These are phyloP conservation scores for Hyles euphorbiae DNA, from an alignment of 1,140 invertebrate genomes.

Conservation along the genomic window DNA sequence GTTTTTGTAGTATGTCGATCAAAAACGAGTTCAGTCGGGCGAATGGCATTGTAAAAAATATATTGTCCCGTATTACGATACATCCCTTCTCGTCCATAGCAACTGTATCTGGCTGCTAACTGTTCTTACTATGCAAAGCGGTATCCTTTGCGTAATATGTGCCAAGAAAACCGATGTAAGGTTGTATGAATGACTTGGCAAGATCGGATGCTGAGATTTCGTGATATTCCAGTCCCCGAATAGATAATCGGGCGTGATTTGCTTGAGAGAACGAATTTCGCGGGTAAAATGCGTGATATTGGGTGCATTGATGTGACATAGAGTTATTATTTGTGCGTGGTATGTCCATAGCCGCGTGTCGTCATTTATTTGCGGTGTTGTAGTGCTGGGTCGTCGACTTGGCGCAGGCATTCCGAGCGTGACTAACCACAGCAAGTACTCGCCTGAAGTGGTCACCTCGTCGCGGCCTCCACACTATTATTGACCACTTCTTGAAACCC, in stretches of 20 bases:
- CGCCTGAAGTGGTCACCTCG: conserved; percentile 46
- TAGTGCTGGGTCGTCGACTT: conserved; percentile 34
- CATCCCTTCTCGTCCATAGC: too few species aligned
- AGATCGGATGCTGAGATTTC: neutral
- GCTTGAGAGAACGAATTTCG: too few species aligned
- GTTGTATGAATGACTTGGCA: conserved; percentile 6
- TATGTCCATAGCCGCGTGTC: conserved; percentile 10
- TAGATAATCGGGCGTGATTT: too few species aligned
- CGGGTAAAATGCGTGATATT: neutral
- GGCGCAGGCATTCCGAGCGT: conserved; percentile 52
- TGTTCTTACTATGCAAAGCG: too few species aligned
- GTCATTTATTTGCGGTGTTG: conserved; percentile 33
- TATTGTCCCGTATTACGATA: too few species aligned
- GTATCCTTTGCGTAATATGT: too few species aligned
- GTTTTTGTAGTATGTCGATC: too few species aligned
- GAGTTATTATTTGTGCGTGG: conserved; percentile 2
- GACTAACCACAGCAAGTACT: conserved; percentile 46
- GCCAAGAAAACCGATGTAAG: conserved; percentile 1
- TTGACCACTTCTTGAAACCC: conserved; percentile 39
- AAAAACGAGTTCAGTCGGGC: too few species aligned
- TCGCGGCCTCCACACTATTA: conserved; percentile 40
- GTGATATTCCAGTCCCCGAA: too few species aligned
- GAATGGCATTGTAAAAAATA: too few species aligned
- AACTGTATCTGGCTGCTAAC: too few species aligned
- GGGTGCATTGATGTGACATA: conserved; percentile 7